These are phyloP conservation scores for Centrocercus urophasianus DNA, from an alignment of 2,113 vertebrate species.

Conservation along the genomic window DNA sequence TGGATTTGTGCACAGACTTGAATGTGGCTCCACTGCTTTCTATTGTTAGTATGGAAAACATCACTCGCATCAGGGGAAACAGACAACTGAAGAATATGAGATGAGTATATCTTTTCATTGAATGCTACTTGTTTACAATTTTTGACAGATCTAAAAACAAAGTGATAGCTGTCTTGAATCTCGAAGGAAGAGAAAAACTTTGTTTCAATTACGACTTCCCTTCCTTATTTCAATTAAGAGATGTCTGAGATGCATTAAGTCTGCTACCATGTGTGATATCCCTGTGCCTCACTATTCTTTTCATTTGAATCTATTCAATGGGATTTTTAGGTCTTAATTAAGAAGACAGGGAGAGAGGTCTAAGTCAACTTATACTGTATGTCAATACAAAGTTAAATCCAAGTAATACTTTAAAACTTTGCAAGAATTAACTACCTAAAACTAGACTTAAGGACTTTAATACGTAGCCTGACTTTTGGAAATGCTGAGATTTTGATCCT, in stretches of 20 bases:
- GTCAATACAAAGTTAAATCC: not conserved
- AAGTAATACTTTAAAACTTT: not conserved
- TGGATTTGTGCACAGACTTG: not conserved
- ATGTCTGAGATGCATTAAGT: slow-evolving; percentile 6
- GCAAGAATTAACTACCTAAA: not conserved
- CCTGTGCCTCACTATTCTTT: not conserved
- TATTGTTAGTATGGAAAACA: slow-evolving; percentile 1
- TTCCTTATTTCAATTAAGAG: slow-evolving; percentile 31
- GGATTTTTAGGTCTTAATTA: not conserved
- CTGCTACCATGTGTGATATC: not conserved
- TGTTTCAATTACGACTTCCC: not conserved
- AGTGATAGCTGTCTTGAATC: slow-evolving; percentile 1
- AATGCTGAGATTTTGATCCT: not conserved
- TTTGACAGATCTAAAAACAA: slow-evolving; percentile 19
- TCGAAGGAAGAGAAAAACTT: not conserved
- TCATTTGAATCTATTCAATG: not conserved
- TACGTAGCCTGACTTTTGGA: not conserved
- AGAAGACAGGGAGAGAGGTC: not conserved
- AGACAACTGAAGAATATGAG: slow-evolving; percentile 10
- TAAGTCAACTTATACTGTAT: not conserved
- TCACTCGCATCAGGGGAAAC: not conserved
- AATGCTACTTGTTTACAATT: not conserved
- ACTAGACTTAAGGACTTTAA: not conserved
- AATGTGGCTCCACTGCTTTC: not conserved
- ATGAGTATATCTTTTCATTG: not conserved